A percentile compares a stretch with the other conserved stretches of the same genome.
Evolutionary conservation across 2,113 vertebrate genomes (phyloP).

Genomic region (Melanerpes aurifrons): DNA sequence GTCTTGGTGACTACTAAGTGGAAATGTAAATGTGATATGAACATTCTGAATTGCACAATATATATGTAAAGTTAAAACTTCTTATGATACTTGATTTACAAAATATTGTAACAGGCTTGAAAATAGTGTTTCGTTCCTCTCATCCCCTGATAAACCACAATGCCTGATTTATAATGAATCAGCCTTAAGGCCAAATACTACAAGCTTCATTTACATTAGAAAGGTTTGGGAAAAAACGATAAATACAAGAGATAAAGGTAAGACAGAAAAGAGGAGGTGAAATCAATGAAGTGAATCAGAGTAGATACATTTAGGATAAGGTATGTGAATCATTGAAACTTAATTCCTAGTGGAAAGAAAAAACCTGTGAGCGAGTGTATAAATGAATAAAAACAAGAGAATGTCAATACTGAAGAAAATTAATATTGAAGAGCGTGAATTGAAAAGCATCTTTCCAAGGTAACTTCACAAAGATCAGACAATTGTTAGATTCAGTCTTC

Average conservation of each 20-base stretch:
- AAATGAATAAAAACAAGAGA: not conserved
- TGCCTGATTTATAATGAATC: conserved; percentile 19
- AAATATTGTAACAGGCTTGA: conserved; percentile 2
- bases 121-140: not conserved
- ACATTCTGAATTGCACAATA: not conserved
- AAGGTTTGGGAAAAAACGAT: not conserved
- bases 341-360: not conserved
- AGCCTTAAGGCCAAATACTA: conserved; percentile 5
- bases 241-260: conserved; percentile 11
- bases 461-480: not conserved
- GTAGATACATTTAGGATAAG: not conserved
- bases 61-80: not conserved
- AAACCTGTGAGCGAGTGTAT: not conserved
- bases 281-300: not conserved
- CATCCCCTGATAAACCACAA: not conserved
- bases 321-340: not conserved
- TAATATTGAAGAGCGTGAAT: not conserved
- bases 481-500: not conserved
- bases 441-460: not conserved
- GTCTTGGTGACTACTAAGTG: not conserved
- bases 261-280: not conserved
- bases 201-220: conserved; percentile 41
- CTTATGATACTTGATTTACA: not conserved
- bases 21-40: not conserved
- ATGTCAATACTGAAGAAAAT: not conserved